Evolutionary conservation across 2,888 invertebrate species (phyloP).

Genomic region (Pemphredon lugubris): DNA sequence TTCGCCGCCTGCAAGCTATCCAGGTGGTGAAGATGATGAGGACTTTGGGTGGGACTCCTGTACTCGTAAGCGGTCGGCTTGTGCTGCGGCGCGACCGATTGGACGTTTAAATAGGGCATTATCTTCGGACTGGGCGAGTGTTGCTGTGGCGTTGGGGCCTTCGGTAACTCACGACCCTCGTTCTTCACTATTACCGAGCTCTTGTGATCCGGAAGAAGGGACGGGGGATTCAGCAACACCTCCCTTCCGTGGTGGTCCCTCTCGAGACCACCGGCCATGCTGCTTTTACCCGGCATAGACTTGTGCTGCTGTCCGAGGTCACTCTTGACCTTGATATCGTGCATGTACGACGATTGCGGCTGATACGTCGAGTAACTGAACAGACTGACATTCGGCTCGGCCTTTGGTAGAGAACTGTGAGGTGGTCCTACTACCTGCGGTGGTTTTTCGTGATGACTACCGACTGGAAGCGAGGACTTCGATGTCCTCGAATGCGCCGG

Average conservation of each 20-base stretch:
- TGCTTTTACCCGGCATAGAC: constrained; percentile 77
- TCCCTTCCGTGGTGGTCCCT: constrained; percentile 78
- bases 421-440: constrained; percentile 61
- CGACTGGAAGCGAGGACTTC: constrained; percentile 77
- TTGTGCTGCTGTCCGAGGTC: constrained; percentile 78
- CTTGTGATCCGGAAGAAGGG: constrained; percentile 87
- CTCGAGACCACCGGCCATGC: constrained; percentile 77
- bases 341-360: constrained; percentile 80
- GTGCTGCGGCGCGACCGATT: constrained; percentile 74
- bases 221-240: constrained; percentile 85
- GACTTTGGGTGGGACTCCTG: constrained; percentile 79
- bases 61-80: constrained; percentile 78
- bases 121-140: constrained; percentile 79
- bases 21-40: constrained; percentile 81
- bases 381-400: constrained; percentile 86
- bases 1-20: constrained; percentile 73
- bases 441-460: constrained; percentile 75
- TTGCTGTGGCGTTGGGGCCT: constrained; percentile 81
- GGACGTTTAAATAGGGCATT: constrained; percentile 78
- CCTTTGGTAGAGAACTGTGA: constrained; percentile 82
- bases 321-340: constrained; percentile 85
- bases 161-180: constrained; percentile 85
- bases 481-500: constrained; percentile 82
- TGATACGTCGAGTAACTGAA: constrained; percentile 86
- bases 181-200: constrained; percentile 91